Evolutionary conservation across 1,140 invertebrate genomes (phyloP).

Genomic region (Coelopa frigida): DNA sequence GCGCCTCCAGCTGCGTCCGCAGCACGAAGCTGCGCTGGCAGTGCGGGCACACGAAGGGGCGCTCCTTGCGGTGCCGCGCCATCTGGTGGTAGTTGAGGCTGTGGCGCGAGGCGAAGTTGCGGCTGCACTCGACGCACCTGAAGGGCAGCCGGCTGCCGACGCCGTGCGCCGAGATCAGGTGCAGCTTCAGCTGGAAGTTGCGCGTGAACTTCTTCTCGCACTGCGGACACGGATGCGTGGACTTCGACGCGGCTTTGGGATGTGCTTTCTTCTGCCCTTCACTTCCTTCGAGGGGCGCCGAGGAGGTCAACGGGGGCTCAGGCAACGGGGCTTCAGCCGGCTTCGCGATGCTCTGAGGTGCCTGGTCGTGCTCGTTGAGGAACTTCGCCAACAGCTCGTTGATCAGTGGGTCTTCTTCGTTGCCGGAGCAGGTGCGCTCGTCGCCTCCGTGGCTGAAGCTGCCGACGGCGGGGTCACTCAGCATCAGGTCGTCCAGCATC

Average conservation of each 20-base stretch:
- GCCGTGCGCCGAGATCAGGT: constrained; percentile 33
- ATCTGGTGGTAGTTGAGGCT: constrained; percentile 34
- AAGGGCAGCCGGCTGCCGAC: constrained; percentile 30
- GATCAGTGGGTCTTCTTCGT: no score
- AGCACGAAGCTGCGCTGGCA: constrained; percentile 47
- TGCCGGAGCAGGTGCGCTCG: no score
- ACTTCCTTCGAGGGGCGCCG: no score
- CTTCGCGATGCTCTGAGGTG: no score
- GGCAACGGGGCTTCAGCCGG: no score
- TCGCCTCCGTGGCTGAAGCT: no score
- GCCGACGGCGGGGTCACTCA: no score
- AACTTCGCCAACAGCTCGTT: no score
- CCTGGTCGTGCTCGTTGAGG: no score
- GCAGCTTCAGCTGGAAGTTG: constrained; percentile 35
- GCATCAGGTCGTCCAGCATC: constrained; percentile 8
- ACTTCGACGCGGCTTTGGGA: constrained; percentile 15
- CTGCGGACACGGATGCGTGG: constrained; percentile 24
- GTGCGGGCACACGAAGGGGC: constrained; percentile 42
- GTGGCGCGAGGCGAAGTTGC: constrained; percentile 34
- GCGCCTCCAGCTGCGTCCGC: constrained; percentile 46
- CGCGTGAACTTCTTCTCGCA: constrained; percentile 40
- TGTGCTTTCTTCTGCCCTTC: constrained; percentile 2
- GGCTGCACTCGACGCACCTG: constrained; percentile 29
- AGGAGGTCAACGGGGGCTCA: no score
- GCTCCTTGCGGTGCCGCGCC: constrained; percentile 45